Base-by-base conservation (phyloP, 2,113 vertebrate species). In the Papio anubis region DNA sequence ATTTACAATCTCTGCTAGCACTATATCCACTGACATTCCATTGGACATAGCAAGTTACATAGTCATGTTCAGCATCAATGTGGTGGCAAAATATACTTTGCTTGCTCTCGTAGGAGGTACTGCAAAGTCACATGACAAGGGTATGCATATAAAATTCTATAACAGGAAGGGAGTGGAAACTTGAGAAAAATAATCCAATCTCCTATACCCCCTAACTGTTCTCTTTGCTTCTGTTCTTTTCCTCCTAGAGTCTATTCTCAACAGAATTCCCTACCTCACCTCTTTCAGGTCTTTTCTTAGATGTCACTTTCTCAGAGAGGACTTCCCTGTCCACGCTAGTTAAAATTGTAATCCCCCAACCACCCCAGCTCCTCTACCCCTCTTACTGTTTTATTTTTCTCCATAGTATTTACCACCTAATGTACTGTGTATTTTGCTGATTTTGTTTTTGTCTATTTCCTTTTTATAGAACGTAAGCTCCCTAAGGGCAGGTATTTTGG, bases 1-100 rank as follows among this genome's bases (percentile, higher is more conserved):
- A 87, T 87, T 97, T 91, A 79, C 94, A 97, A 88, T 90, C 32
- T 97, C 43, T 64, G 64, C 32, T 93, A 80, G 50, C 9, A 55
- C 97, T 73, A 61, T 92, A 25, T 88, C 91, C 48, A 79, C 23
- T 93, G 92, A 88, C 8, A 27, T 95, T 93, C 80, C 64, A 92
- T 20, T 78, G 64, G 64, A 43, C 70, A 86, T 25, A 73, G 38
- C 8, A 90, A 94, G 72, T 95, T 50, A 89, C 64, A 50, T 52
- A 50, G 79, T 16, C 64, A 72, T n/a, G 10, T 61, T 93, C 61
- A 92, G 48, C 7, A 83, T 20, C 88, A 88, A 23, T 50, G 48
- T 61, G 79, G n/a, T 84, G 10, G 11, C 83, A 57, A 86, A 95
- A 84, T 87, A 94, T 82, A 73, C 52, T 94, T 52, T 72, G 40